Evolutionary conservation across 2,113 vertebrate species (phyloP).

Genomic region (Nothobranchius kuhntae): DNA sequence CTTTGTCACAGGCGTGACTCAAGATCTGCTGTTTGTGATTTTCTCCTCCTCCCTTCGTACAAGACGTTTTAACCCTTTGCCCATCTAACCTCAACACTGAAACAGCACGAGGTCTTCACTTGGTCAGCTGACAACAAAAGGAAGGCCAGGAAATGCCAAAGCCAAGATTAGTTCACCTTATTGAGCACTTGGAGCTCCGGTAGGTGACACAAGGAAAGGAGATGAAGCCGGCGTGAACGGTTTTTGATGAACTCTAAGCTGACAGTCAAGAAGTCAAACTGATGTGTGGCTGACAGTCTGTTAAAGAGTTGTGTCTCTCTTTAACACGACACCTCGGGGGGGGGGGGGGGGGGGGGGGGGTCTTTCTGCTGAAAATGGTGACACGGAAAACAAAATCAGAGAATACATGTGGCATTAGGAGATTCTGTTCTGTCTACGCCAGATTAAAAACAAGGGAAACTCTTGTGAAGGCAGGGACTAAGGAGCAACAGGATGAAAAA

Average conservation of each 20-base stretch:
- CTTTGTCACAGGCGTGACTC: slow-evolving; percentile 22
- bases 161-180: slow-evolving; percentile 54
- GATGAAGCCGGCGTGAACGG: slow-evolving; percentile 14
- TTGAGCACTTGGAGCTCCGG: slow-evolving; percentile 42
- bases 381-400: slow-evolving; percentile 1
- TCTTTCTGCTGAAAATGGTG: slow-evolving; percentile 1
- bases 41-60: slow-evolving; percentile 8
- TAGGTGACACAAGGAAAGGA: slow-evolving; percentile 36
- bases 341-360: slow-evolving; percentile 1
- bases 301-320: slow-evolving; percentile 27
- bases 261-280: slow-evolving; percentile 30
- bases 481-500: slow-evolving; percentile 35
- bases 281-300: slow-evolving; percentile 39
- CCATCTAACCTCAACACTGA: slow-evolving; percentile 24
- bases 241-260: slow-evolving; percentile 31
- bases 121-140: slow-evolving; percentile 51
- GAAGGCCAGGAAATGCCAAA: slow-evolving; percentile 22
- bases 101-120: too few relatives aligned
- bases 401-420: slow-evolving; percentile 10
- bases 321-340: background rate
- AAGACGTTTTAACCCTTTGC: slow-evolving; percentile 33
- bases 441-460: slow-evolving; percentile 19
- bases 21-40: slow-evolving; percentile 34
- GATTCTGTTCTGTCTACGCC: background rate
- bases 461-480: slow-evolving; percentile 19